A percentile compares a stretch with the other conserved stretches of the same genome.
Conservation (phyloP, 2,888 invertebrate species). For the Ichneumon xanthorius region DNA sequence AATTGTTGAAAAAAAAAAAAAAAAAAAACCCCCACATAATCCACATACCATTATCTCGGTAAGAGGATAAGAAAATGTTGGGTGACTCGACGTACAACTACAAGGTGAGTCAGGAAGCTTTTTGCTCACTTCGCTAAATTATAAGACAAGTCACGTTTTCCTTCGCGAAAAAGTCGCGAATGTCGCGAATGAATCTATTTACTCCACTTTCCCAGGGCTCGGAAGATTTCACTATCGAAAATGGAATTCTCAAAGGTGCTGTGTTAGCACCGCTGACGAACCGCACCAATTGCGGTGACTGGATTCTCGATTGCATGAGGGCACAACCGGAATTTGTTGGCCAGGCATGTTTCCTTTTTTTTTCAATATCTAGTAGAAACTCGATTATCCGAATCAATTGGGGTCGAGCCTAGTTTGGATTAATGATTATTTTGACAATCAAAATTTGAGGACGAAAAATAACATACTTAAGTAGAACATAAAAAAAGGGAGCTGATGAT, state of each 20-base stretch:
- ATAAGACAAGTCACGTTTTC: no score
- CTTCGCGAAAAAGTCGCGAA: no score
- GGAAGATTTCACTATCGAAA: conserved; percentile 66
- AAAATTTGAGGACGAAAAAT: no score
- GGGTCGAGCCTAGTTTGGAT: no score
- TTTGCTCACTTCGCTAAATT: no score
- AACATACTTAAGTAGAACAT: background rate
- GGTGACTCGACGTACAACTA: background rate
- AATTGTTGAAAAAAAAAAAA: background rate
- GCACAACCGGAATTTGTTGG: conserved; percentile 66
- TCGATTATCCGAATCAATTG: no score
- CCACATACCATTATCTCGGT: background rate
- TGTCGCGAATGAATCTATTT: no score
- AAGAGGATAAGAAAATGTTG: background rate
- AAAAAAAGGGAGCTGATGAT: background rate
- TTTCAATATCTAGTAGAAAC: background rate
- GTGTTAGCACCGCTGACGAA: conserved; percentile 11
- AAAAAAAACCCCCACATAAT: background rate
- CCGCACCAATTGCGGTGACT: conserved; percentile 69
- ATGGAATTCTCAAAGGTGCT: conserved; percentile 71
- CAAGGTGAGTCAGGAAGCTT: background rate
- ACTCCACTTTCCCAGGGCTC: background rate
- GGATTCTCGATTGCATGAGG: conserved; percentile 67
- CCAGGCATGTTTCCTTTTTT: conserved; percentile 66
- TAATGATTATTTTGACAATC: no score